Evolutionary conservation across 2,888 invertebrate species (phyloP), one percentile per base, ranked within the genome.

Genomic region (Calameuta filiformis): DNA sequence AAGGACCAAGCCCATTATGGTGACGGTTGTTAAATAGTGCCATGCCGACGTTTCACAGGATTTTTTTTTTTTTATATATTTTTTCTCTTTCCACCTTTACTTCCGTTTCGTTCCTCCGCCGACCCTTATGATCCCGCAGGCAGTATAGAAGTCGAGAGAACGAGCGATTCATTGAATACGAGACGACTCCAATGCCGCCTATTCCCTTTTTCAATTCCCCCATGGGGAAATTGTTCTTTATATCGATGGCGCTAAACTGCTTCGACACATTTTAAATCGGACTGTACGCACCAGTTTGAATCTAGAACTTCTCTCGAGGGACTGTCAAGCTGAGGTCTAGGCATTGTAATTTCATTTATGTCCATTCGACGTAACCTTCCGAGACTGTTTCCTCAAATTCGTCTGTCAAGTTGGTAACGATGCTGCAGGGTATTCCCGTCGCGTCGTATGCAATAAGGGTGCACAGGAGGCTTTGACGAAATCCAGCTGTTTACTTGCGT

Each of bases 1-100:
- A 71, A 71, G 33, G 30, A 34, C 71, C 71, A 34, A 56, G 56
- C 56, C 56, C 56, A 56, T 23, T 56, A 56, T 23, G 23, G 56
- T 56, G 56, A 56, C 56, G 56, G 23, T 56, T 56, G 56, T 56
- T 56, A 56, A 56, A 56, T 56, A 56, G 23, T 56, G 56, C 56
- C 56, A 23, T 56, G 23, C 9, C 56, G 79, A 80, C 76, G 83
- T 76, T 77, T 76, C 76, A 79, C 73, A 80, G 84, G 81, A 80
- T 81, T 68, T 40, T 79, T 40, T 79, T 80, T 81, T 68, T 40
- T 79, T 40, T 79, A 4, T 76, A 35, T 30, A 40, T 75, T 73
- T n/a, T 56, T 12, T n/a, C 23, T 31, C 35, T 75, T 76, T 69
- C 40, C 71, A 3, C 15, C 76, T 73, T 35, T 75, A 35, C 73